Evolutionary conservation across 2,888 invertebrate genomes (phyloP), one percentile per base, ranked within the genome.

Genomic region (Pollenia labialis): DNA sequence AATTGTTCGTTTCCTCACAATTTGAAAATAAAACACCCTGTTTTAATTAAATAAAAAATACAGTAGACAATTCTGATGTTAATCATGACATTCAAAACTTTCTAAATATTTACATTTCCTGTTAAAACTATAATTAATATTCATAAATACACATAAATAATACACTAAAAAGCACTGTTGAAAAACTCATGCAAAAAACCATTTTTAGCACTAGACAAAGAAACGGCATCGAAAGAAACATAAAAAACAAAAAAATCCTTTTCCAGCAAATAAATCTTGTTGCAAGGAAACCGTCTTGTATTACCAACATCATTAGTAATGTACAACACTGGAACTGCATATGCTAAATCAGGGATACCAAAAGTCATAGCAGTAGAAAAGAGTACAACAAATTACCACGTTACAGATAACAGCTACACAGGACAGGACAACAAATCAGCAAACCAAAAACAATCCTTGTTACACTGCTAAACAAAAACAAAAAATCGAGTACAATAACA

Each of bases 51-150:
- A 32, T 32, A 32, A 32, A 32, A 32, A 32, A 32, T 32, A 32
- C 32, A 32, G 32, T 6, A 32, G 32, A 4, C 4, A 52, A 32
- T 12, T 6, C n/a, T 48, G 9, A 68, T 44, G 44, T n/a, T 60
- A 68, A 75, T 68, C 58, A 60, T 56, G 71, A 23, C 54, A 68
- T 48, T 54, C 46, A 69, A 62, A 50, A 71, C 18, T 56, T 44
- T 83, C 2, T 62, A 62, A 69, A 62, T 42, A 76, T 69, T 62
- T 16, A 52, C 16, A 14, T 50, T 79, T 66, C 50, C 46, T 60
- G 44, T 66, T 66, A 16, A 44, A 71, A 72, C 32, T 11, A 79
- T 68, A 79, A 84, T 77, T 74, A 84, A 74, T 84, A 79, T 60
- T 72, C 66, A 72, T 72, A 77, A 66, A 60, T 64, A 44, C 16